Base-by-base conservation (phyloP, 35 echinoderm and acorn worm genomes). In the Stichopus chloronotus region DNA sequence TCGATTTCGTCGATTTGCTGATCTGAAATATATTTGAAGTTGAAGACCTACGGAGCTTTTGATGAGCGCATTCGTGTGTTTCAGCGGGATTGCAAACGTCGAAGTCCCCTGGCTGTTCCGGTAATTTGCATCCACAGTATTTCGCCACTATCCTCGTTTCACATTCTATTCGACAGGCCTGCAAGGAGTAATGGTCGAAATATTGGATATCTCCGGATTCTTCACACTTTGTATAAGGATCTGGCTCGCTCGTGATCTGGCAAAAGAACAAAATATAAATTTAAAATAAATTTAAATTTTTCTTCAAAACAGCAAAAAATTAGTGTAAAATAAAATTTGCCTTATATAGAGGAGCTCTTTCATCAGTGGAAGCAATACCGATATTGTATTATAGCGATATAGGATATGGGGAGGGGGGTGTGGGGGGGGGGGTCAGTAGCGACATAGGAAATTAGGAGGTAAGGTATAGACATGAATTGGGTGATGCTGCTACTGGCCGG, bases 111-210 rank as follows among this genome's bases (percentile, higher is more conserved):
- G 95, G 97, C 25, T 94, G 95, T 78, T 98, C 95, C 14, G 91
- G 84, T 24, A 98, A 93, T 21, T 74, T 88, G 74, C 97, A 98
- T 4, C 61, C 91, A 22, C 97, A 98, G 25, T 91, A 72, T 65
- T 58, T 89, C 17, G 72, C 77, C 19, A 98, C 93, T 16, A 95
- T 81, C 25, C 83, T 63, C 4, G 97, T 98, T 43, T 98, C 97
- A 54, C 95, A 96, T 87, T 98, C 95, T 53, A 96, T 96, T 12
- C 97, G 91, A 53, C 97, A 98, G 5, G 93, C 97, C 69, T 96
- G 95, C 0, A 98, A 88, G 10, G 97, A 96, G 77, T 98, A 98
- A 74, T 96, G 95, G 22, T 96, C 97, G 92, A 72, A 98, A 76
- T 96, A 94, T n/a, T 91, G 23, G 2, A 91, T 92, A 6, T 58